phyloP scores from a whole-genome alignment of 2,113 vertebrate genomes.

The Numenius arquata region DNA sequence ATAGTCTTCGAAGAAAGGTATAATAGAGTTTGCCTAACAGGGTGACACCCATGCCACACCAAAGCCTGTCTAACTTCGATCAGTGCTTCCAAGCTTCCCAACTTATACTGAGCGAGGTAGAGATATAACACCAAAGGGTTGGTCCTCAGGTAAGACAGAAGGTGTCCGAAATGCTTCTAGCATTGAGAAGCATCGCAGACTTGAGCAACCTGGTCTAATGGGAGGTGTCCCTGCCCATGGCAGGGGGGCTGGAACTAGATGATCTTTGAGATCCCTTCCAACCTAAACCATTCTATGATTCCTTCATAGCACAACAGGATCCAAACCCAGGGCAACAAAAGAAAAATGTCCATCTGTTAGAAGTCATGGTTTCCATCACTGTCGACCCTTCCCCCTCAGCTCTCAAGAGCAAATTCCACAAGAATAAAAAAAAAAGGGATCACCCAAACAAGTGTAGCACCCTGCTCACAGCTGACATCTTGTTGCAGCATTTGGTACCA shows the following conservation, averaged over 20 bases:
- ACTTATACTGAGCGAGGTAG: neutral
- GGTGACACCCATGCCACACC: neutral
- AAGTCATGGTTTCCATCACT: neutral
- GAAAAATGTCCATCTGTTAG: neutral
- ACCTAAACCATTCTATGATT: neutral
- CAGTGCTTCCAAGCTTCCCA: neutral
- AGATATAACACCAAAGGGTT: neutral
- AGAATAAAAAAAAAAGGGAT: accelerated
- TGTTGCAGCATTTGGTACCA: neutral
- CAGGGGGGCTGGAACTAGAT: neutral
- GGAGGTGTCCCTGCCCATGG: neutral
- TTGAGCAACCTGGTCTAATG: neutral
- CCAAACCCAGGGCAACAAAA: neutral
- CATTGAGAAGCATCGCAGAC: neutral
- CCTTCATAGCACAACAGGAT: neutral
- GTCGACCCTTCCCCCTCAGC: neutral
- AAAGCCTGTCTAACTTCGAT: neutral
- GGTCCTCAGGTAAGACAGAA: neutral
- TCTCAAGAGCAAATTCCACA: neutral
- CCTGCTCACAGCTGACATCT: neutral
- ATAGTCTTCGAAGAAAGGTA: neutral
- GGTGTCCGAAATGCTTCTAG: neutral
- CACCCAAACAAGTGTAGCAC: neutral
- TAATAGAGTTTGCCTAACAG: neutral
- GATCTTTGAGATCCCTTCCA: neutral